These are phyloP conservation scores for Hypomecis atomaria DNA, from an alignment of 2,888 invertebrate genomes.

Conservation along the genomic window DNA sequence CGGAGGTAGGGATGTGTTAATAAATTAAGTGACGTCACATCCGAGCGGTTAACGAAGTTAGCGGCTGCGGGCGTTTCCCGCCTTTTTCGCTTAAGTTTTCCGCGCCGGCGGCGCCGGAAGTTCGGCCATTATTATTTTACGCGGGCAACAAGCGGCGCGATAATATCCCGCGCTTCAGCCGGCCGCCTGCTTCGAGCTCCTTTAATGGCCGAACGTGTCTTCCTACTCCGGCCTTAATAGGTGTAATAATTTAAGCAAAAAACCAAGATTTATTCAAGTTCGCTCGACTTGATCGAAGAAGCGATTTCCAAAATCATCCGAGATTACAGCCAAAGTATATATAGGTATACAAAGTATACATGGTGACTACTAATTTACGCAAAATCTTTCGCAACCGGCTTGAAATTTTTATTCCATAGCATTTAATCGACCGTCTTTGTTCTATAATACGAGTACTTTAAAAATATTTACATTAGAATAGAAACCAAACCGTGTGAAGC, in stretches of 20 bases:
- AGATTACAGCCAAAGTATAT: constrained; percentile 19
- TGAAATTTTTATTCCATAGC: too few species aligned
- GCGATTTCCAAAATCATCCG: constrained; percentile 36
- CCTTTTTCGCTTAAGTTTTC: constrained; percentile 82
- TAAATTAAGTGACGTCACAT: constrained; percentile 85
- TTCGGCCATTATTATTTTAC: constrained; percentile 85
- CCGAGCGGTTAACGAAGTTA: constrained; percentile 76
- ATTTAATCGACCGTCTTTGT: too few species aligned
- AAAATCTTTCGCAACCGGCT: too few species aligned
- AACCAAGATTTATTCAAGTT: constrained; percentile 70
- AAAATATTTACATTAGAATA: too few species aligned
- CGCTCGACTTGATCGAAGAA: constrained; percentile 50
- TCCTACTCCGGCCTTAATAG: constrained; percentile 81
- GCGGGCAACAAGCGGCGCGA: constrained; percentile 85
- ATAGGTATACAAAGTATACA: not conserved
- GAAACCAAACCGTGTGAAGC: too few species aligned
- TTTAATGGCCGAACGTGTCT: constrained; percentile 82
- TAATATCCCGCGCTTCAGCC: constrained; percentile 80
- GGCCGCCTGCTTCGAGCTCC: constrained; percentile 63
- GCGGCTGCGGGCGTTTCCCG: constrained; percentile 80
- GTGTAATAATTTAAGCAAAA: constrained; percentile 81
- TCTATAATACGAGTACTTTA: too few species aligned
- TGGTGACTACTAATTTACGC: too few species aligned
- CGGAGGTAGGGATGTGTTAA: constrained; percentile 77
- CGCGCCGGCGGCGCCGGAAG: constrained; percentile 85